A percentile compares a stretch with the other conserved stretches of the same genome.
Conservation (phyloP, 37 sponge, comb jelly and placozoan genomes). For the Ianthella basta region DNA sequence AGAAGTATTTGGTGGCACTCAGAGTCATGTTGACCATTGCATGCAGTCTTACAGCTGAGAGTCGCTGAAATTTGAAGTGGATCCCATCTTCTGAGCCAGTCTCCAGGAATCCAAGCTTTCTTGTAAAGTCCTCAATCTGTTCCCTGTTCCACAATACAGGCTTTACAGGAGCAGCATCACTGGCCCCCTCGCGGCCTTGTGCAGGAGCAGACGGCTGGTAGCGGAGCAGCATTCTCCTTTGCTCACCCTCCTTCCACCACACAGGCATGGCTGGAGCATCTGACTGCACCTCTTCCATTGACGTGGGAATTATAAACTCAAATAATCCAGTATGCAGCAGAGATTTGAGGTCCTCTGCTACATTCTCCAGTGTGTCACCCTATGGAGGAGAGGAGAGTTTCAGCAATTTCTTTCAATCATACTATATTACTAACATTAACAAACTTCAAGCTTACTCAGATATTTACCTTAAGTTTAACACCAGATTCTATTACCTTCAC, state of each 20-base stretch:
- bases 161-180: no score
- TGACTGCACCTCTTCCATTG: not conserved
- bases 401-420: no score
- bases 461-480: no score
- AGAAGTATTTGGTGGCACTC: no score
- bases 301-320: constrained; percentile 46
- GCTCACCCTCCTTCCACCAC: not conserved
- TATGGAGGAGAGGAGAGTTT: not conserved
- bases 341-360: constrained; percentile 63
- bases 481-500: no score
- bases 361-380: constrained; percentile 84
- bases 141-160: constrained; percentile 51
- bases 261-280: not conserved
- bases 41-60: constrained; percentile 47
- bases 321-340: constrained; percentile 73
- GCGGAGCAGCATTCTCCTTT: constrained; percentile 22
- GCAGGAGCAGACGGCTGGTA: constrained; percentile 25
- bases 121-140: constrained; percentile 86
- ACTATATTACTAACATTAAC: no score
- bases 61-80: constrained; percentile 57
- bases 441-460: no score
- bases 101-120: constrained; percentile 87
- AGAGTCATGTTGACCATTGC: no score
- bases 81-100: constrained; percentile 64
- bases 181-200: no score